phyloP scores from a whole-genome alignment of 2,113 vertebrate species.

The Pheucticus melanocephalus region DNA sequence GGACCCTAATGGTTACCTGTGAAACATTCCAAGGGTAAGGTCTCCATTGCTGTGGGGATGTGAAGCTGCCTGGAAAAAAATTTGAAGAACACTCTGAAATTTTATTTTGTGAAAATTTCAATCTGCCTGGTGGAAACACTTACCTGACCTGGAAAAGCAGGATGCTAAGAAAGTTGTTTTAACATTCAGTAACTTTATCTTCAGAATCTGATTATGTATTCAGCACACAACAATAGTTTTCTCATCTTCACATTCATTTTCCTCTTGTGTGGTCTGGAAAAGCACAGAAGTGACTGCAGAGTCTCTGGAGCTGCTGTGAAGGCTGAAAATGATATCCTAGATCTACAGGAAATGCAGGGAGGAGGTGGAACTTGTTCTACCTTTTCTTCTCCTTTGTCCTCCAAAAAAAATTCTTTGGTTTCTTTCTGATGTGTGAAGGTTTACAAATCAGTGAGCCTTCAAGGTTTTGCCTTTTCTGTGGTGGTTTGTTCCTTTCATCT shows the following conservation, averaged over 20 bases:
- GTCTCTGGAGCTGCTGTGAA: background rate
- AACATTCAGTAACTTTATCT: background rate
- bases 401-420: background rate
- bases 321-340: background rate
- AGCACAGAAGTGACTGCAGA: background rate
- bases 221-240: background rate
- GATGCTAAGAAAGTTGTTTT: background rate
- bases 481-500: background rate
- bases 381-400: background rate
- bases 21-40: background rate
- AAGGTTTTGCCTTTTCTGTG: background rate
- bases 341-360: background rate
- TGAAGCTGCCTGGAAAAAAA: background rate
- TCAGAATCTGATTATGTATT: background rate
- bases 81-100: background rate
- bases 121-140: background rate
- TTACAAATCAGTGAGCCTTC: background rate
- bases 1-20: background rate
- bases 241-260: background rate
- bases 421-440: slow-evolving; percentile 5
- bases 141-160: background rate
- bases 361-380: background rate
- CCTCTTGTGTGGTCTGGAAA: slow-evolving; percentile 17
- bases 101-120: background rate
- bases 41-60: background rate